Evolutionary conservation across 2,888 invertebrate species (phyloP).

Genomic region (Pachymerium ferrugineum): DNA sequence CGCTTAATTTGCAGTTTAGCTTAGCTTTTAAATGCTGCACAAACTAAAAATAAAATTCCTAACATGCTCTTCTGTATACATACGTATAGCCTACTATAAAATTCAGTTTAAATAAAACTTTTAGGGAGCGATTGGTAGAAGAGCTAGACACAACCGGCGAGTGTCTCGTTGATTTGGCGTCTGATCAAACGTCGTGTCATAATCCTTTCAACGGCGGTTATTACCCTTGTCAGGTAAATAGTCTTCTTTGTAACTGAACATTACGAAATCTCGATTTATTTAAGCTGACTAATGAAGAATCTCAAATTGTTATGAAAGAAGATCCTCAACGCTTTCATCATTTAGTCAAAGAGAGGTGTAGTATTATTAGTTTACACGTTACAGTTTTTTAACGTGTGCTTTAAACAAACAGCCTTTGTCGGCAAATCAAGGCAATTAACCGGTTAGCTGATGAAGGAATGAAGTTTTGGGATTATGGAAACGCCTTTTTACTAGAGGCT

Average conservation of each 20-base stretch:
- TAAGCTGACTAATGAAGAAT: constrained; percentile 48
- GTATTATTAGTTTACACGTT: not conserved
- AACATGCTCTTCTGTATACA: not conserved
- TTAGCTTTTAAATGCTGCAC: not conserved
- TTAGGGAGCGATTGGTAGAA: constrained; percentile 53
- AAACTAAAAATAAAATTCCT: not conserved
- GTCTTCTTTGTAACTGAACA: not conserved
- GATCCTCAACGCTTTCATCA: constrained; percentile 52
- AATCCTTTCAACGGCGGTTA: constrained; percentile 58
- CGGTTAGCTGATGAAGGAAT: constrained; percentile 51
- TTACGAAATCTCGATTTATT: not conserved
- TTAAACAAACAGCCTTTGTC: constrained; percentile 46
- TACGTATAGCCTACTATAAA: no score
- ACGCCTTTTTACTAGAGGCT: constrained; percentile 59
- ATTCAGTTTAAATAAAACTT: no score
- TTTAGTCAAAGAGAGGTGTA: constrained; percentile 53
- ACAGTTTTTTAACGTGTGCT: not conserved
- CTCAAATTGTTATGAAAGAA: constrained; percentile 51
- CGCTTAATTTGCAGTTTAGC: not conserved
- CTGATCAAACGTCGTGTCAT: constrained; percentile 60
- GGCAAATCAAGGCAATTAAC: constrained; percentile 57
- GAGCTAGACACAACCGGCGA: constrained; percentile 53
- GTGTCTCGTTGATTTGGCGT: constrained; percentile 56
- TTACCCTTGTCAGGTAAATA: constrained; percentile 54
- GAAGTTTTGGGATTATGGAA: constrained; percentile 61